Evolutionary conservation across 2,888 invertebrate species (phyloP).

Genomic region (Cantharis rufa): DNA sequence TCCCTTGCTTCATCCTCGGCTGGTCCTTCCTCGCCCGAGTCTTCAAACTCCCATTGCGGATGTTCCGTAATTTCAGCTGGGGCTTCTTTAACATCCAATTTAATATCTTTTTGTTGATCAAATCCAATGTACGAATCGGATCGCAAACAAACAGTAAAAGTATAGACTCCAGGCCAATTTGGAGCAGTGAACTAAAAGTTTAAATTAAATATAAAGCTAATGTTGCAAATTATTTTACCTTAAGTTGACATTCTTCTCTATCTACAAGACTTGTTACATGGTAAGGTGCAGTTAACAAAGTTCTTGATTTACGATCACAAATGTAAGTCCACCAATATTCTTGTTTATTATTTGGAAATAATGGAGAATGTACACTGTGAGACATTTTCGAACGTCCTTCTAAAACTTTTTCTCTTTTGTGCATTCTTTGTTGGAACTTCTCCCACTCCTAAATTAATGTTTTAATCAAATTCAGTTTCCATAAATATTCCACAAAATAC

Average conservation of each 20-base stretch:
- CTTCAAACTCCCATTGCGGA: constrained; percentile 97
- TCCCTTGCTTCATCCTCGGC: constrained; percentile 65
- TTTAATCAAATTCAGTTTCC: background rate
- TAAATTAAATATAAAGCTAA: background rate
- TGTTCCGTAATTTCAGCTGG: constrained; percentile 88
- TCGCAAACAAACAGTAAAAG: constrained; percentile 88
- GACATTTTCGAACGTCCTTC: constrained; percentile 94
- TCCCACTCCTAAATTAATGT: constrained; percentile 75
- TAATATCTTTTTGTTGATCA: constrained; percentile 93
- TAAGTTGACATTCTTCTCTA: constrained; percentile 89
- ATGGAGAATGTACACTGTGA: constrained; percentile 96
- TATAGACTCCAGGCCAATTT: constrained; percentile 88
- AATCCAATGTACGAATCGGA: constrained; percentile 98
- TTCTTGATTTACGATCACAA: constrained; percentile 90
- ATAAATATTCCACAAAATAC: background rate
- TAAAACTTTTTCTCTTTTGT: constrained; percentile 82
- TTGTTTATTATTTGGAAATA: constrained; percentile 93
- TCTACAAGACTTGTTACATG: constrained; percentile 91
- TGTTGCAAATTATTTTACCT: constrained; percentile 51
- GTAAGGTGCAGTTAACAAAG: constrained; percentile 89
- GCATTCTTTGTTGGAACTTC: constrained; percentile 84
- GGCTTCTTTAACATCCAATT: constrained; percentile 96
- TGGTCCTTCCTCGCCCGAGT: constrained; percentile 78
- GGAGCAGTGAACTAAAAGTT: constrained; percentile 86
- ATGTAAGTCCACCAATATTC: constrained; percentile 99